Base-by-base conservation (phyloP, 2,113 vertebrate genomes). In the Rhabdornis inornatus region DNA sequence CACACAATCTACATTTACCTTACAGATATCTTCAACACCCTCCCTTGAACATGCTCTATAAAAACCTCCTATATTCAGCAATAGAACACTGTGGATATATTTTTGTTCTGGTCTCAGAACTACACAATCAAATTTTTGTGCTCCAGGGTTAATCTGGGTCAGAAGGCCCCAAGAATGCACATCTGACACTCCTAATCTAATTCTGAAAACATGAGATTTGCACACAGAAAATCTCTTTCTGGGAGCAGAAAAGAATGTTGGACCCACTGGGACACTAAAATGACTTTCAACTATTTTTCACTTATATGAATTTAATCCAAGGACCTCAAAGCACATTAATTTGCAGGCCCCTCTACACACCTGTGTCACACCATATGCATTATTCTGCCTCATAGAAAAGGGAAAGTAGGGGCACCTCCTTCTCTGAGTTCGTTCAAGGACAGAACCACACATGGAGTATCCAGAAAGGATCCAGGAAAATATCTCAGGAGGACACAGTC, bases 121-220 rank as follows among this genome's bases (percentile, higher is more conserved):
- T 55, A 28, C 17, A 71, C 1, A 18, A 92, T 37, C 77, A 95
- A 72, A 89, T 94, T 92, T 94, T 92, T 91, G 74, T 76, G 42
- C 11, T 61, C 37, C 21, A 47, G 50, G 72, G 74, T 92, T 94
- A 95, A 95, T 68, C 91, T 95, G 81, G 87, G 81, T 92, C 95
- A 94, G 84, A 95, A 95, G 28, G 74, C 70, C 49, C 31, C 74
- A 89, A 72, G 81, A 95, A 94, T 72, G 78, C n/a, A 83, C 33
- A 94, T 91, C 77, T 90, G 91, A 94, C 83, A 78, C 72, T 94
- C 76, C 40, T 96, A 92, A 95, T 77, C 93, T 94, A 94, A 85
- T 84, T 94, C 91, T 92, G 65, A 87, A 94, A 96, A 95, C 78
- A 64, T 92, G 93, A 97, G 91, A 95, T 94, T 91, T 94, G 57